phyloP scores from a whole-genome alignment of 2,797 vertebrate species.

The Protosalanx chinensis region DNA sequence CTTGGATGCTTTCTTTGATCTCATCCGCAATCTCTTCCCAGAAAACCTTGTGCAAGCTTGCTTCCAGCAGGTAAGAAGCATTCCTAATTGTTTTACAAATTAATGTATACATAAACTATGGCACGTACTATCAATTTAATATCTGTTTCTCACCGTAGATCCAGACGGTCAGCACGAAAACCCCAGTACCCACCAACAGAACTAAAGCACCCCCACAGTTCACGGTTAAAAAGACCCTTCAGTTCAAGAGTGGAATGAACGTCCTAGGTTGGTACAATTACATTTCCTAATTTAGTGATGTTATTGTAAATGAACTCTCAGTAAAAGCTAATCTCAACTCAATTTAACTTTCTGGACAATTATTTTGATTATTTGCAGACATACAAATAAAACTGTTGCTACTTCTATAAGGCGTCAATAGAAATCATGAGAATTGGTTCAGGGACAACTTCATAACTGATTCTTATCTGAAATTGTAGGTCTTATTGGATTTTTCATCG shows the following conservation, averaged over 20 bases:
- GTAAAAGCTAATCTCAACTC: neutral
- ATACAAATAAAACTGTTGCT: neutral
- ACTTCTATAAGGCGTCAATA: neutral
- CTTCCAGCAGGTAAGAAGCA: slow-evolving; percentile 88
- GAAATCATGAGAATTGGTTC: neutral
- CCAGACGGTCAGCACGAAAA: slow-evolving; percentile 89
- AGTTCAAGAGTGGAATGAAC: slow-evolving; percentile 98
- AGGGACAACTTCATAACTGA: neutral
- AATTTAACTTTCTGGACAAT: neutral
- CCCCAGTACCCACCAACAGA: slow-evolving; percentile 80
- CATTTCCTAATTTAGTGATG: neutral
- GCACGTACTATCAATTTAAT: neutral
- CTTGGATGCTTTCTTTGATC: slow-evolving; percentile 92
- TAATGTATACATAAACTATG: neutral
- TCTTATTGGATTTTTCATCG: slow-evolving; percentile 97
- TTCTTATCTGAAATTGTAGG: slow-evolving; percentile 66
- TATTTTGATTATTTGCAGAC: neutral
- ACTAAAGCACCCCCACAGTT: slow-evolving; percentile 77
- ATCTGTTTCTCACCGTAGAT: slow-evolving; percentile 72
- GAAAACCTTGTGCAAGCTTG: slow-evolving; percentile 98
- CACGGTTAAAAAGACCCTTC: slow-evolving; percentile 87
- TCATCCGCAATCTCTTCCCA: slow-evolving; percentile 94
- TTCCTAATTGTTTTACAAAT: neutral
- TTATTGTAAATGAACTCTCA: neutral
- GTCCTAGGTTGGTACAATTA: slow-evolving; percentile 82